phyloP scores from a whole-genome alignment of 2,888 invertebrate genomes.

The Sminthurinus aureus region DNA sequence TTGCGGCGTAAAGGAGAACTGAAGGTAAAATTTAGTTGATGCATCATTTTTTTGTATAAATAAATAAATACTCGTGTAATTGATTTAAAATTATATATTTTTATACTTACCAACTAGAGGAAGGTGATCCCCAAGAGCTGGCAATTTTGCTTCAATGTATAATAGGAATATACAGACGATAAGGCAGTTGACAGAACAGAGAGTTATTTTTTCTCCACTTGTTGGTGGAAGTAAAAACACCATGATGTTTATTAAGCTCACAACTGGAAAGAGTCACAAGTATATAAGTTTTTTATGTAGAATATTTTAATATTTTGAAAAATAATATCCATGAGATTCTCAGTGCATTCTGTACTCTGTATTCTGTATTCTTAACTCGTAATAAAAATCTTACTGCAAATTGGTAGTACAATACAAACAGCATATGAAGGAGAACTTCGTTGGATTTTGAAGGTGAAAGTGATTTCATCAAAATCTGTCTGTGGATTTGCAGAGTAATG shows the following conservation, averaged over 20 bases:
- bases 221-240: conserved; percentile 66
- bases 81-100: conserved; percentile 14
- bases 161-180: conserved; percentile 58
- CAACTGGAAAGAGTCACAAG: conserved; percentile 40
- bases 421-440: conserved; percentile 71
- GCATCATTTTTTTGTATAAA: background rate
- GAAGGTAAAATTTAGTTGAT: conserved; percentile 55
- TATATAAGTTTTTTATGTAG: background rate
- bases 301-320: background rate
- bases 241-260: conserved; percentile 56
- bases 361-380: background rate
- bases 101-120: conserved; percentile 67
- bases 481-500: too few relatives aligned
- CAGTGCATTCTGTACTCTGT: too few relatives aligned
- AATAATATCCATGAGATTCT: too few relatives aligned
- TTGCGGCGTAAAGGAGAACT: conserved; percentile 70
- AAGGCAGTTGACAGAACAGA: conserved; percentile 57
- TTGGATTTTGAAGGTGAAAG: conserved; percentile 66
- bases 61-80: background rate
- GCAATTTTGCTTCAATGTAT: conserved; percentile 64
- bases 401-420: conserved; percentile 71
- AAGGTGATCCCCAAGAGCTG: conserved; percentile 67
- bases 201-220: conserved; percentile 71
- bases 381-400: conserved; percentile 62
- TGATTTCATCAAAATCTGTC: too few relatives aligned